Conservation (phyloP, 2,797 vertebrate species). For the Prunella strophiata region DNA sequence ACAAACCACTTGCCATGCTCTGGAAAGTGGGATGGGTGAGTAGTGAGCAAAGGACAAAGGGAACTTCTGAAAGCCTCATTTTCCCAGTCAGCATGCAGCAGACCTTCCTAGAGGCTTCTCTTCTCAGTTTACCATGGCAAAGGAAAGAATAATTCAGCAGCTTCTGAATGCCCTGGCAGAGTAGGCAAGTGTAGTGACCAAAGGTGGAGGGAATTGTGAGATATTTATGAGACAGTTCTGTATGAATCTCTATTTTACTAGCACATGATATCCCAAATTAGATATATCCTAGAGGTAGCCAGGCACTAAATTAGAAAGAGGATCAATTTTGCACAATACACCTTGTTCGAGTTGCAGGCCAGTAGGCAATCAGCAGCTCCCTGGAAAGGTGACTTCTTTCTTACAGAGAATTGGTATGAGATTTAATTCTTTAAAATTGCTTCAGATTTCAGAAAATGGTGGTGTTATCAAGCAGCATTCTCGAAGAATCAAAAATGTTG, state of each 20-base stretch:
- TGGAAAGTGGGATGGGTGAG: neutral
- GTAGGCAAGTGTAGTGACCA: neutral
- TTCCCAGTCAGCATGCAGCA: conserved; percentile 57
- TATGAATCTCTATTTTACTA: neutral
- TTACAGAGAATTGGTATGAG: neutral
- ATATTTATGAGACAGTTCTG: neutral
- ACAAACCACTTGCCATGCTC: neutral
- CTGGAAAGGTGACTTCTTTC: neutral
- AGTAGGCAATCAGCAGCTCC: neutral
- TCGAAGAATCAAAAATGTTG: neutral
- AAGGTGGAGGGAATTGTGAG: neutral
- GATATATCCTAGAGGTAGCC: neutral
- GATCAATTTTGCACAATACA: neutral
- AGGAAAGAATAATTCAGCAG: conserved; percentile 6
- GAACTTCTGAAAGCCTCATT: conserved; percentile 28
- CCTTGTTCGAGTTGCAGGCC: neutral
- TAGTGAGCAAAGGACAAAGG: neutral
- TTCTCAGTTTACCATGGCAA: conserved; percentile 57
- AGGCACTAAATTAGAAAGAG: neutral
- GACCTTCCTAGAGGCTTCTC: conserved; percentile 12
- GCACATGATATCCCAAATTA: neutral
- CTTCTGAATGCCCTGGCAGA: neutral
- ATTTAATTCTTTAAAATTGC: neutral
- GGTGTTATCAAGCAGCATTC: neutral
- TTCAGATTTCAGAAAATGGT: neutral